A percentile compares a stretch with the other conserved stretches of the same genome.
Conservation (phyloP, 2,113 vertebrate species). For the Chionis minor region DNA sequence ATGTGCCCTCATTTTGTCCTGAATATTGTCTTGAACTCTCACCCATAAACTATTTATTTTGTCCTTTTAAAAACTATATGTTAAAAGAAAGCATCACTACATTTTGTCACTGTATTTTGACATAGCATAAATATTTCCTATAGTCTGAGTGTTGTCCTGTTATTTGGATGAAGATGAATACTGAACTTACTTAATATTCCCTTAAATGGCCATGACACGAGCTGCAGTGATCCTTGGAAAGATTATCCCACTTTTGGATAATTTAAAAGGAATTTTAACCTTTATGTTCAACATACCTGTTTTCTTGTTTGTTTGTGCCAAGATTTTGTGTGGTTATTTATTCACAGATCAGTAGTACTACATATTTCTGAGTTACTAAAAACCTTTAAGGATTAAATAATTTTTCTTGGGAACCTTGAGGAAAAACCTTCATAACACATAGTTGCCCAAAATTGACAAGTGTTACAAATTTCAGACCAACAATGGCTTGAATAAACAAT, state of each 20-base stretch:
- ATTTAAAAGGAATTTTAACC: constrained; percentile 46
- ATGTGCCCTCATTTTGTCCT: neutral
- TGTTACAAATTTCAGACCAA: constrained; percentile 16
- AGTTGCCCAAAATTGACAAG: neutral
- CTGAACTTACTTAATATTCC: constrained; percentile 29
- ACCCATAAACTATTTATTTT: neutral
- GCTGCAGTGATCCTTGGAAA: constrained; percentile 37
- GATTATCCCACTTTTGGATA: neutral
- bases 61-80: neutral
- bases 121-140: neutral
- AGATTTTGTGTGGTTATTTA: constrained; percentile 6
- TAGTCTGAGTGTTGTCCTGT: neutral
- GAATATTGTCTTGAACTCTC: neutral
- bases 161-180: constrained; percentile 33
- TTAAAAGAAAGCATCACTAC: neutral
- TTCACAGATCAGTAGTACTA: constrained; percentile 25
- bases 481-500: neutral
- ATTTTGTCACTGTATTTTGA: neutral
- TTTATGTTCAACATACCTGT: constrained; percentile 29
- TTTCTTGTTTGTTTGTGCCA: constrained; percentile 54
- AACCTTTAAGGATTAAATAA: constrained; percentile 28
- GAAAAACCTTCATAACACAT: neutral
- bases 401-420: neutral
- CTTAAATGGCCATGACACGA: constrained; percentile 35
- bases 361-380: constrained; percentile 12